These are phyloP conservation scores for Pterobdella sp. DNA, from an alignment of 2,888 invertebrate species.

Conservation along the genomic window DNA sequence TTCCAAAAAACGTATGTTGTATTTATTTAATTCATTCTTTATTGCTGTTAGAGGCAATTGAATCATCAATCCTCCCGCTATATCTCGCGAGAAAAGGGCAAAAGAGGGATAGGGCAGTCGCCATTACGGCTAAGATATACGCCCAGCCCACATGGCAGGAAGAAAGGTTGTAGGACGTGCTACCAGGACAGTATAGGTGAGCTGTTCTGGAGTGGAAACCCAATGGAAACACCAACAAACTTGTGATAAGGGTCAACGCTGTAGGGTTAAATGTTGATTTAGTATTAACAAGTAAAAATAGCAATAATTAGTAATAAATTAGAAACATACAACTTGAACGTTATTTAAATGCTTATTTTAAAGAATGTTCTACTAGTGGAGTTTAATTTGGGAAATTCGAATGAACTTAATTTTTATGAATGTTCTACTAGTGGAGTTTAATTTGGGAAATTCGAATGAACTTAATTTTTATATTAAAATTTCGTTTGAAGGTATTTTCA, in stretches of 20 bases:
- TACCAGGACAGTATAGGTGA: constrained; percentile 43
- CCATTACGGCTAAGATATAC: constrained; percentile 51
- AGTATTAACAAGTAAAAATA: too few relatives aligned
- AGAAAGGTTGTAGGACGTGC: constrained; percentile 46
- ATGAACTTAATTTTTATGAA: too few relatives aligned
- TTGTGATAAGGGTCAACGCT: constrained; percentile 51
- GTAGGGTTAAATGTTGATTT: too few relatives aligned
- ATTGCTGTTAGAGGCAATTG: constrained; percentile 14
- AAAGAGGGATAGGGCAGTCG: constrained; percentile 50
- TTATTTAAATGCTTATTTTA: too few relatives aligned
- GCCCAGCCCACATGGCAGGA: constrained; percentile 52
- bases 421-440: too few relatives aligned
- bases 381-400: too few relatives aligned
- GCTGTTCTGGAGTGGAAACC: constrained; percentile 49
- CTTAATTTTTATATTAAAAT: too few relatives aligned
- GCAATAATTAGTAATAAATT: too few relatives aligned
- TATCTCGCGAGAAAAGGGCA: constrained; percentile 51
- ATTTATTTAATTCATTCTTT: neutral
- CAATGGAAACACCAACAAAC: constrained; percentile 51
- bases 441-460: too few relatives aligned
- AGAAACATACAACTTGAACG: too few relatives aligned
- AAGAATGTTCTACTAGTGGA: too few relatives aligned
- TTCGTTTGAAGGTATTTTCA: too few relatives aligned
- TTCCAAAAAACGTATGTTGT: neutral
- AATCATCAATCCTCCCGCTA: constrained; percentile 35